A percentile compares a stretch with the other conserved stretches of the same genome.
Conservation (phyloP, 2,888 invertebrate genomes). For the Orchestes rusci region DNA sequence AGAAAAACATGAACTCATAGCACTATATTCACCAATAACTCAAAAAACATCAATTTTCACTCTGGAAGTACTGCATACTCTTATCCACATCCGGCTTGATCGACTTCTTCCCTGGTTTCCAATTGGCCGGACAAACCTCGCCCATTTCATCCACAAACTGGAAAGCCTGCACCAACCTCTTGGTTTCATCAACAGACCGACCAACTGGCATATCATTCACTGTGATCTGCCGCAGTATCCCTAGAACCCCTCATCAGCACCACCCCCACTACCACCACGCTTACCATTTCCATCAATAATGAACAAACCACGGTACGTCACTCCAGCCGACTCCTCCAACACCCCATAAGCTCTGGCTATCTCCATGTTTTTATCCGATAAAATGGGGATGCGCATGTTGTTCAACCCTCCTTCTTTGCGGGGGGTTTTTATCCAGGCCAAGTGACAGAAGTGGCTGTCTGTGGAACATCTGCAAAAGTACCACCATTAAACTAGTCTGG, state of each 20-base stretch:
- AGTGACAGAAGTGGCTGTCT: conserved; percentile 93
- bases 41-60: too few relatives aligned
- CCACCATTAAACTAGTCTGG: background rate
- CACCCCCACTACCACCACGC: too few relatives aligned
- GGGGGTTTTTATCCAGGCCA: conserved; percentile 94
- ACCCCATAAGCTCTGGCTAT: conserved; percentile 86
- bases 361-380: conserved; percentile 85
- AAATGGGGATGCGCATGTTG: conserved; percentile 86
- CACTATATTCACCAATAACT: too few relatives aligned
- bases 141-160: too few relatives aligned
- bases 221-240: conserved; percentile 88
- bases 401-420: conserved; percentile 82
- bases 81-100: too few relatives aligned
- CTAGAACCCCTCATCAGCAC: too few relatives aligned
- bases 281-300: conserved; percentile 73
- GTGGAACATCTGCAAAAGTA: conserved; percentile 57
- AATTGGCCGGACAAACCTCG: too few relatives aligned
- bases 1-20: too few relatives aligned
- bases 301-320: conserved; percentile 92
- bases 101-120: too few relatives aligned
- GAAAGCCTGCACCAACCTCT: too few relatives aligned
- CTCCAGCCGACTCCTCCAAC: conserved; percentile 83
- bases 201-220: conserved; percentile 97
- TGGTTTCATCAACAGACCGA: conserved; percentile 78
- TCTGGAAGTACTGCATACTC: too few relatives aligned